Evolutionary conservation across 2,888 invertebrate species (phyloP), one percentile per base, ranked within the genome.

Genomic region (Brachyptera risi): DNA sequence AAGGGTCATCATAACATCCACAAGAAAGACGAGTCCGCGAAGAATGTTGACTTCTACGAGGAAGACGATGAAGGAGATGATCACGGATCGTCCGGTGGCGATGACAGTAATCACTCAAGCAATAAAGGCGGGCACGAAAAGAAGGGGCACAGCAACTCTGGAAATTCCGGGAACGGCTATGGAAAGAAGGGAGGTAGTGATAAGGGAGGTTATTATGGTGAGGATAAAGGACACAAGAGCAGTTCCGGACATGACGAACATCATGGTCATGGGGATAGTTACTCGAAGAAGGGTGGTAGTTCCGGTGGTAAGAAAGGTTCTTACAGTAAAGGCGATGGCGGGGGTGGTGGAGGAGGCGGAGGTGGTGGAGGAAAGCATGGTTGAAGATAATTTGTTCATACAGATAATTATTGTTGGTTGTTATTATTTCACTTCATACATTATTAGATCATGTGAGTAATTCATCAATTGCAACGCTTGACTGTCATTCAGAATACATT

Each of bases 1-100:
- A 86, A 87, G 71, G 88, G 88, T 1, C 83, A 83, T 68, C 88
- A 88, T 70, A 85, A 84, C 69, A 79, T 87, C 51, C 85, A 85
- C 71, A 87, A 87, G 69, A 87, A 86, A 5, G 35, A 54, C 21
- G 37, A 35, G 21, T 54, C 19, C 21, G 54, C 15, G 1, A 54
- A 54, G 54, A 54, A 54, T 21, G 37, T n/a, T 2, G 54, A 54
- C 37, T 54, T 54, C 54, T 54, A 37, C 37, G 54, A 37, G 19
- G 37, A 54, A 37, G 54, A 54, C 54, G 54, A 54, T 21, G 21
- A 35, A 23, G 54, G 37, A 17, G 54, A 26, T 5, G 40, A 58
- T 1, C 58, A 58, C 26, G 49, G 38, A 7, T 40, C 24, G 1
- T 44, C 24, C 7, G 61, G 61, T n/a, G 57, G 58, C 17, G 44